Percentiles rank a stretch among this genome's conserved stretches.
phyloP scores from a whole-genome alignment of 2,113 vertebrate species.

The Equus quagga region DNA sequence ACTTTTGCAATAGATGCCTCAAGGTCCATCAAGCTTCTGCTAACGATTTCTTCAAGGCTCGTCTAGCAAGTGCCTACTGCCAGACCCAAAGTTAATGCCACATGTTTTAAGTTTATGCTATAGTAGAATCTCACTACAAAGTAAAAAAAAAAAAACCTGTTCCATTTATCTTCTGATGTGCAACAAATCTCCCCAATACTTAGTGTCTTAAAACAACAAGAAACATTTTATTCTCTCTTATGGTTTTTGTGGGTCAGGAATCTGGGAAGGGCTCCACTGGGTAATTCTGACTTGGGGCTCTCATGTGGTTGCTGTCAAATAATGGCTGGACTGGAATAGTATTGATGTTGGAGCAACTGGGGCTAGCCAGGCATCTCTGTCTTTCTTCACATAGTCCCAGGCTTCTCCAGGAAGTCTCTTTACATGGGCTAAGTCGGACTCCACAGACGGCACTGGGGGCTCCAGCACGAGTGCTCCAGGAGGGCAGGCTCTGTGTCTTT shows the following conservation, averaged over 20 bases:
- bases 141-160: neutral
- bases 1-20: neutral
- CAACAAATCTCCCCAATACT: neutral
- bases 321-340: neutral
- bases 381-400: no score
- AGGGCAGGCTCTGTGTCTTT: neutral
- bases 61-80: neutral
- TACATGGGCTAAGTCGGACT: neutral
- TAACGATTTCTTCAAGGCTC: conserved; percentile 14
- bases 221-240: neutral
- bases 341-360: neutral
- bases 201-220: neutral
- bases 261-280: neutral
- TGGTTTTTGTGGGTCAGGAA: neutral
- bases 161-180: neutral
- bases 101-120: neutral
- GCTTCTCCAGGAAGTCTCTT: neutral
- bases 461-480: neutral
- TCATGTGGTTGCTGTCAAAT: accelerated
- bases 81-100: neutral
- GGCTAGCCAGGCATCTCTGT: neutral
- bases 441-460: neutral
- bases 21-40: neutral
- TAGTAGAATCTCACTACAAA: neutral
- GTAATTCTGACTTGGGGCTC: neutral